phyloP scores from a whole-genome alignment of 53 echinoderm and acorn worm species.

The Astropecten irregularis region DNA sequence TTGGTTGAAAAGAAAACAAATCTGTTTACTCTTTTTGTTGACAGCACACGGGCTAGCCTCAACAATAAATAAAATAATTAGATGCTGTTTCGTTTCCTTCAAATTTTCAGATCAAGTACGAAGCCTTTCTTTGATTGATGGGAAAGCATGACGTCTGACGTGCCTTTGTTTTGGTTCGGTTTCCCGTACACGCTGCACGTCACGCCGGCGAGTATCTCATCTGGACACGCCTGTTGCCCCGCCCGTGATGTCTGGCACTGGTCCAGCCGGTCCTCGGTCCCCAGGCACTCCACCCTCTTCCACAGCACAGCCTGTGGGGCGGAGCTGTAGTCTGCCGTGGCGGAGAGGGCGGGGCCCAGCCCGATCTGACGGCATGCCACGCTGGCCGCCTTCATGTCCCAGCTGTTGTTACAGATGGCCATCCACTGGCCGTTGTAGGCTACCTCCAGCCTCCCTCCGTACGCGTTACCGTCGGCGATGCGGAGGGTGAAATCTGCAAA shows the following conservation, averaged over 20 bases:
- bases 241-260: background rate
- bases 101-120: no score
- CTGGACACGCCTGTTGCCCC: background rate
- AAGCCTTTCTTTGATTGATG: no score
- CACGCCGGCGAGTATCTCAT: background rate
- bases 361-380: constrained; percentile 23
- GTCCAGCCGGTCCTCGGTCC: background rate
- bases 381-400: background rate
- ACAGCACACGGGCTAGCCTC: no score
- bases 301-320: background rate
- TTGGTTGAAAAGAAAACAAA: no score
- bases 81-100: no score
- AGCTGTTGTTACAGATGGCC: background rate
- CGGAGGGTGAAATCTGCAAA: background rate
- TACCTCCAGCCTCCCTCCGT: constrained; percentile 1
- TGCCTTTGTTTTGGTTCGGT: no score
- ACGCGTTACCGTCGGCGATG: constrained; percentile 23
- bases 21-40: no score
- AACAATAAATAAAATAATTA: no score
- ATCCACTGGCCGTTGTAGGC: background rate
- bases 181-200: background rate
- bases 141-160: no score
- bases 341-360: background rate
- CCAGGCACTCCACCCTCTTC: background rate
- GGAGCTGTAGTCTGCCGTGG: background rate